phyloP scores from a whole-genome alignment of 2,113 vertebrate species.

The Taurulus bubalis region DNA sequence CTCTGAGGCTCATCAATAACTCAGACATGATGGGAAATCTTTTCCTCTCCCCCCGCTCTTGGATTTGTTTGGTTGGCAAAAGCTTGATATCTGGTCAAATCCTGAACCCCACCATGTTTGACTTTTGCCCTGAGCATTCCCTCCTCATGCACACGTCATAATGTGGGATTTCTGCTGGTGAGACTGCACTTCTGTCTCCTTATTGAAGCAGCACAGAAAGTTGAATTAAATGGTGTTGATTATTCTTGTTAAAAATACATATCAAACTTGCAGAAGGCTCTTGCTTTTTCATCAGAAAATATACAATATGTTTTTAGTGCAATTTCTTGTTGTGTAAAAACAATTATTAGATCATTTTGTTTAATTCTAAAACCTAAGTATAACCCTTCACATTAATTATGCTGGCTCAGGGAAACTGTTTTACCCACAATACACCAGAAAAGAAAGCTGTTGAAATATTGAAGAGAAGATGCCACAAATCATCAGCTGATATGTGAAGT shows the following conservation, averaged over 20 bases:
- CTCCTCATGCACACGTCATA: constrained; percentile 5
- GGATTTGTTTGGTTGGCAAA: constrained; percentile 12
- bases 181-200: constrained; percentile 27
- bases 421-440: constrained; percentile 20
- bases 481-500: neutral
- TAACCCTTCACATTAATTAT: neutral
- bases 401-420: neutral
- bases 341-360: neutral
- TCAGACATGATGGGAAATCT: constrained; percentile 36
- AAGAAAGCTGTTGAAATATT: neutral
- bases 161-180: constrained; percentile 12
- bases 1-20: constrained; percentile 59
- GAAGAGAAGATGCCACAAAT: neutral
- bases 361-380: neutral
- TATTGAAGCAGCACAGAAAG: constrained; percentile 25
- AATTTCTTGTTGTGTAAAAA: neutral
- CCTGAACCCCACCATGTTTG: neutral
- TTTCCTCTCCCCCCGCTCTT: constrained; percentile 17
- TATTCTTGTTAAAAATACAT: constrained; percentile 1
- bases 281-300: neutral
- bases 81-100: constrained; percentile 24
- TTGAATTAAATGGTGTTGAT: constrained; percentile 11
- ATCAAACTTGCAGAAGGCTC: neutral
- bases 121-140: constrained; percentile 21
- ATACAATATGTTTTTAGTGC: neutral